Evolutionary conservation across 92 coral and sea anemone species (phyloP), one percentile per base, ranked within the genome.

Genomic region (Scolanthus callimorphus): DNA sequence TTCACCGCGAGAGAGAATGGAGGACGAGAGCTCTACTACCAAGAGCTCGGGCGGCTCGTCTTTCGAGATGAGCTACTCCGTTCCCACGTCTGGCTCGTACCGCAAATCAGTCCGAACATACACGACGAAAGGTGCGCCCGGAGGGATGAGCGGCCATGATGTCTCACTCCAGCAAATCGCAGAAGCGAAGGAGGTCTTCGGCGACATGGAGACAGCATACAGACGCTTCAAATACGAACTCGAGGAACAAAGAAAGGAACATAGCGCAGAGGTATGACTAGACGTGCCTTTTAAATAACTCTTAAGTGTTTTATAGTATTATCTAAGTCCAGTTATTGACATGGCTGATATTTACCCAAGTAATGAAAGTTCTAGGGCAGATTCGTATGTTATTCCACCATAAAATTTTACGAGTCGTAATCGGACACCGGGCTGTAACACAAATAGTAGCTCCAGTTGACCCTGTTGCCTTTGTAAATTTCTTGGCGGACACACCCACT

Each of bases 171-270:
- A 89, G 60, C 97, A 94, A 43, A 94, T 94, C 38, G 62, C 89
- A 23, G 99, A 89, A 31, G 99, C 99, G 20, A 94, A 94, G 51
- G 88, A 83, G 60, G 85, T 86, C 59, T 83, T 94, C 76, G 82
- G 83, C 46, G 97, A 94, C 60, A 85, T 94, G 74, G 97, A 94
- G 57, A 79, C 87, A 11, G 84, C 88, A 51, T 94, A 83, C 84
- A 79, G 96, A 48, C 68, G 80, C 39, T 86, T 80, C 71, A 74
- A 89, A 43, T 70, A 60, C 24, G 87, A 88, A 61, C 74, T 94
- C 39, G 99, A 94, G 57, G 72, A 69, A 49, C 72, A 87, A 43
- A 94, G 81, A 63, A 77, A 90, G 27, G 83, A 89, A 21, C 99
- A 94, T 39, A 62, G 84, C 28, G 73, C 85, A 4, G 99, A 94